A percentile compares a stretch with the other conserved stretches of the same genome.
phyloP scores from a whole-genome alignment of 2,888 invertebrate species.

The Labia minor region DNA sequence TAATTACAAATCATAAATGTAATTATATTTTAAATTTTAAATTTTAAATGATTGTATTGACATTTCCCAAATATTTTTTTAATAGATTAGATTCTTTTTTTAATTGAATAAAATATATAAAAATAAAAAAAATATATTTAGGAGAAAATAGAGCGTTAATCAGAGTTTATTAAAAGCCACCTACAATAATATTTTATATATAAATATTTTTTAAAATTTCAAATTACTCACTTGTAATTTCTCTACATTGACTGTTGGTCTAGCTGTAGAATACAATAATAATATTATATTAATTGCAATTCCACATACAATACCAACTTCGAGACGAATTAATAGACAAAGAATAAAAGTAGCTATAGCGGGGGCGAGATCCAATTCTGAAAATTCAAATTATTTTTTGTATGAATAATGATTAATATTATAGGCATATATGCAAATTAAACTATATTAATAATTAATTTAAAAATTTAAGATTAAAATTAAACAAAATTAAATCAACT shows the following conservation, averaged over 20 bases:
- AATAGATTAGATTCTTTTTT: too few relatives aligned
- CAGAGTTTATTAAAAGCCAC: too few relatives aligned
- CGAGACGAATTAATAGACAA: conserved; percentile 51
- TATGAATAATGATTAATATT: conserved; percentile 23
- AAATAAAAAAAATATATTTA: too few relatives aligned
- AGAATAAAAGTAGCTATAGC: conserved; percentile 52
- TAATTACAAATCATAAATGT: too few relatives aligned
- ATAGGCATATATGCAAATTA: conserved; percentile 19
- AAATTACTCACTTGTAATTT: conserved; percentile 45
- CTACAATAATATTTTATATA: too few relatives aligned
- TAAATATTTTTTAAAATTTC: too few relatives aligned
- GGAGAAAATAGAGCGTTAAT: too few relatives aligned
- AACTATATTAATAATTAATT: too few relatives aligned
- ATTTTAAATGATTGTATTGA: too few relatives aligned
- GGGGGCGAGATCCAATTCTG: conserved; percentile 56
- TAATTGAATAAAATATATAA: too few relatives aligned
- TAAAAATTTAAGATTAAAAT: conserved; percentile 15
- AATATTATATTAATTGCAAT: conserved; percentile 50
- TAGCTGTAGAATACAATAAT: conserved; percentile 50
- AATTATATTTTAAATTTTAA: too few relatives aligned
- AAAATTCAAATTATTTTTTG: conserved; percentile 31
- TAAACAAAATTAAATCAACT: not conserved
- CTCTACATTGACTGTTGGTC: conserved; percentile 49
- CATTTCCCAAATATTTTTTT: too few relatives aligned
- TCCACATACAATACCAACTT: conserved; percentile 56